Evolutionary conservation across 2,113 vertebrate species (phyloP).

Genomic region (rabbit (Oryctolagus cuniculus)): DNA sequence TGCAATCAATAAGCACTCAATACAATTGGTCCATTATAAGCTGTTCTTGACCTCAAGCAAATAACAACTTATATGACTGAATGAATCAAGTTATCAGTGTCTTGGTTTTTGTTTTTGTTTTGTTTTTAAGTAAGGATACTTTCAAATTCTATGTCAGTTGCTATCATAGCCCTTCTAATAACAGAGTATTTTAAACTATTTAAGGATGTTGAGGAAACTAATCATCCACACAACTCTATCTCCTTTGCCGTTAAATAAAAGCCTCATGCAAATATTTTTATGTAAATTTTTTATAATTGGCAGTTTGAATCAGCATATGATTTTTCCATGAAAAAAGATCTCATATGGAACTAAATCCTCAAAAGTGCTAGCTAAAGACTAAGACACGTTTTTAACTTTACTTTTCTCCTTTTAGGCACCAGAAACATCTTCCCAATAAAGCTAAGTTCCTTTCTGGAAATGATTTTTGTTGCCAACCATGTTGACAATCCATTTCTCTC

Average conservation of each 20-base stretch:
- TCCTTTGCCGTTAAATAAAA: slow-evolving; percentile 47
- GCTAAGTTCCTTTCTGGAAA: slow-evolving; percentile 90
- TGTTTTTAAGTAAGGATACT: not conserved
- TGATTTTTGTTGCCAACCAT: slow-evolving; percentile 87
- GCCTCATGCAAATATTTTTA: slow-evolving; percentile 55
- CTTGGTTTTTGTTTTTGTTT: not conserved
- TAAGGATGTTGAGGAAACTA: not conserved
- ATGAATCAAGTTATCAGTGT: not conserved
- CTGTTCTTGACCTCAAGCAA: not conserved
- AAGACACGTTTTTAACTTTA: slow-evolving; percentile 77
- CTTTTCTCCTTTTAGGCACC: slow-evolving; percentile 85
- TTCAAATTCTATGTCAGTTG: not conserved
- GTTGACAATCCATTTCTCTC: slow-evolving; percentile 80
- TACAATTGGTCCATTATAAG: not conserved
- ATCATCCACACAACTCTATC: not conserved
- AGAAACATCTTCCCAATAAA: slow-evolving; percentile 88
- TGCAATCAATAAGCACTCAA: slow-evolving; percentile 1
- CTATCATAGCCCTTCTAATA: not conserved
- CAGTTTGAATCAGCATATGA: slow-evolving; percentile 48
- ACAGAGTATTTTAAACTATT: slow-evolving; percentile 33
- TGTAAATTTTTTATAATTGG: not conserved
- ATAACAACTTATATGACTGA: not conserved
- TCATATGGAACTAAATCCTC: slow-evolving; percentile 79
- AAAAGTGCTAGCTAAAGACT: slow-evolving; percentile 78
- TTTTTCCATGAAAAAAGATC: slow-evolving; percentile 46